Percentiles rank a stretch among this genome's conserved stretches.
phyloP scores from a whole-genome alignment of 2,113 vertebrate genomes.

The Mesitornis unicolor region DNA sequence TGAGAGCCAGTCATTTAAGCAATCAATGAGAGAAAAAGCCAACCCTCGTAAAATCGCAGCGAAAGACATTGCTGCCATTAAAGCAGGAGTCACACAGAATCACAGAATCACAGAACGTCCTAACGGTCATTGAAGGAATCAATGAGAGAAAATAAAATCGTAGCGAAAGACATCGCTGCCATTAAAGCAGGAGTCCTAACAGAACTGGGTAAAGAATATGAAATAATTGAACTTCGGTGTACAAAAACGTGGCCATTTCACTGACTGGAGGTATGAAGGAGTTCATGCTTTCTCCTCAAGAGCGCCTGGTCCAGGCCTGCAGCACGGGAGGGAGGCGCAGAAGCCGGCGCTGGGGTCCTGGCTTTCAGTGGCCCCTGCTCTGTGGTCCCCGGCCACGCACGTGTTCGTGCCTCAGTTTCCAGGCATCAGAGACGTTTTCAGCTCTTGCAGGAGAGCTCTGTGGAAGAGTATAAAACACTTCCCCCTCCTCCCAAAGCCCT shows the following conservation, averaged over 20 bases:
- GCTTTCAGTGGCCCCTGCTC: neutral
- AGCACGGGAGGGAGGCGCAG: neutral
- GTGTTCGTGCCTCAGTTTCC: neutral
- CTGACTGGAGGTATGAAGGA: neutral
- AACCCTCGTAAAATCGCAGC: neutral
- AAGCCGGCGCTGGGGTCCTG: neutral
- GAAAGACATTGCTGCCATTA: neutral
- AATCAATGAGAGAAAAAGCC: neutral
- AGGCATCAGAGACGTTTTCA: neutral
- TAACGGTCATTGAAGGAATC: no score
- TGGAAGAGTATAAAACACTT: neutral
- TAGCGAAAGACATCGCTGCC: neutral
- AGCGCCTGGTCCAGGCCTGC: neutral
- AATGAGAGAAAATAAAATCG: neutral
- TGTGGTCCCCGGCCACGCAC: neutral
- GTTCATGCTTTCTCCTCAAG: neutral
- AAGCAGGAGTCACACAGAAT: neutral
- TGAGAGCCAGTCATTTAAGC: neutral
- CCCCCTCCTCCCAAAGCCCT: neutral
- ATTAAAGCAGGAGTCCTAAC: neutral
- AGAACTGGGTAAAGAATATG: neutral
- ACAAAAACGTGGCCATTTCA: neutral
- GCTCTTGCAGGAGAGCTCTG: neutral
- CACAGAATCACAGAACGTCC: no score
- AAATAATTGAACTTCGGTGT: neutral